A percentile compares a stretch with the other conserved stretches of the same genome.
Evolutionary conservation across 2,888 invertebrate genomes (phyloP).

Genomic region (Stictocephala bisonia): DNA sequence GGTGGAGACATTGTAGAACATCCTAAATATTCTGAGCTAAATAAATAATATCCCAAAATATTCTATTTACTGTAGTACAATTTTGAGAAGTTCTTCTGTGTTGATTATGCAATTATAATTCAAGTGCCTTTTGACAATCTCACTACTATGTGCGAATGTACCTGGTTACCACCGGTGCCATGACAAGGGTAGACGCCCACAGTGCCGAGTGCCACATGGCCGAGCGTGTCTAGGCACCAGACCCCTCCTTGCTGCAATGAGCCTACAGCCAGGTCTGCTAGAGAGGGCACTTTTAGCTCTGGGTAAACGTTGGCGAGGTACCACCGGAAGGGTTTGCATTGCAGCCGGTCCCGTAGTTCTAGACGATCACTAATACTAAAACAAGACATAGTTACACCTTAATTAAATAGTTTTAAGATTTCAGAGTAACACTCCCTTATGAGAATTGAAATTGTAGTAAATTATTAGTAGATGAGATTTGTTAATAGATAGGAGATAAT

Average conservation of each 20-base stretch:
- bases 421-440: no score
- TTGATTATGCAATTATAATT: no score
- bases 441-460: no score
- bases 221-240: slow-evolving; percentile 94
- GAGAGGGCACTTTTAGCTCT: slow-evolving; percentile 80
- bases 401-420: no score
- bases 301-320: slow-evolving; percentile 94
- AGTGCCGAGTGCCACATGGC: slow-evolving; percentile 85
- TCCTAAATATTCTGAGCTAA: no score
- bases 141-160: slow-evolving; percentile 53
- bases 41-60: no score
- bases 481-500: no score
- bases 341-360: slow-evolving; percentile 79
- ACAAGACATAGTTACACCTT: slow-evolving; percentile 52
- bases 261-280: slow-evolving; percentile 71
- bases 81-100: no score
- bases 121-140: no score
- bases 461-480: no score
- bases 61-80: no score
- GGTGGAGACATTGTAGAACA: no score
- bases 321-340: slow-evolving; percentile 97
- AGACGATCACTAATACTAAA: slow-evolving; percentile 86
- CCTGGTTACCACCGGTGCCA: slow-evolving; percentile 96
- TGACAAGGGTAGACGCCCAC: slow-evolving; percentile 96
- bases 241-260: slow-evolving; percentile 84